Conservation (phyloP, 2,797 vertebrate species). For the Chiroxiphia lanceolata region DNA sequence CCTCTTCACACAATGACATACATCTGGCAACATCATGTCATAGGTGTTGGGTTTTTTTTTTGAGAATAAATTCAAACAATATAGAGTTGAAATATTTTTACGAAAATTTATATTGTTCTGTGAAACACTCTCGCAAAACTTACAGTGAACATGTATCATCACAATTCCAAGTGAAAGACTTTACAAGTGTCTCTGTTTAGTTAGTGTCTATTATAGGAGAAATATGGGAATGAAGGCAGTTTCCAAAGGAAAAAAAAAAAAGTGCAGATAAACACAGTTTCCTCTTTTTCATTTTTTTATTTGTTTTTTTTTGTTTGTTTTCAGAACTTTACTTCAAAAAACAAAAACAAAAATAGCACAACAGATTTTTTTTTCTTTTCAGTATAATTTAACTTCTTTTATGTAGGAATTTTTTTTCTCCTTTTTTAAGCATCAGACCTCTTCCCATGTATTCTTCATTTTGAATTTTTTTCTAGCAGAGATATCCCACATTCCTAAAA, state of each 20-base stretch:
- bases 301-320: not conserved
- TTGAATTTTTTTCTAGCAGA: not conserved
- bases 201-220: not conserved
- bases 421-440: not conserved
- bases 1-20: not conserved
- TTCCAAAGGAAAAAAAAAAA: not conserved
- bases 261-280: not conserved
- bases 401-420: not conserved
- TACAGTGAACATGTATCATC: not conserved
- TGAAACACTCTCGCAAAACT: not conserved
- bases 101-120: not conserved
- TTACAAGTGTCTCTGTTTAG: not conserved
- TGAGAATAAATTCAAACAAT: not conserved
- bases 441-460: not conserved
- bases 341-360: no score
- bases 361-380: not conserved
- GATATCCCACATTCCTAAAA: not conserved
- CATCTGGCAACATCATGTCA: not conserved
- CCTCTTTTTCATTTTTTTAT: fast-evolving
- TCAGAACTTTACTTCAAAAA: not conserved
- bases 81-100: not conserved
- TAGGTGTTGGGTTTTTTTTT: not conserved
- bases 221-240: not conserved
- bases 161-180: not conserved
- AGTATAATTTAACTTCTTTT: not conserved